Conservation (phyloP, 1,140 invertebrate genomes). For the Monomorium pharaonis region DNA sequence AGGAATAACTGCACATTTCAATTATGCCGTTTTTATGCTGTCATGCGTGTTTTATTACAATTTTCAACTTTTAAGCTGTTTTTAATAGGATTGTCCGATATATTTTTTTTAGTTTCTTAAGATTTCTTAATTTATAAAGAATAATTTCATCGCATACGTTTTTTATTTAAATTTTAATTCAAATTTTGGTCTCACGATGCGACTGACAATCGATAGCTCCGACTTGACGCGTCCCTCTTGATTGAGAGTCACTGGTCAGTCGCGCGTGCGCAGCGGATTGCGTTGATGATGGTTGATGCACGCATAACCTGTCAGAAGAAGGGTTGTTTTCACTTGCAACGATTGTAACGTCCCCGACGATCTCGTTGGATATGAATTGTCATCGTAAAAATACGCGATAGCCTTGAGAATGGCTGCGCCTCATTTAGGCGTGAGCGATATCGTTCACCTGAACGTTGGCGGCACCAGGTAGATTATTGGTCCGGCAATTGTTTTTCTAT, state of each 20-base stretch:
- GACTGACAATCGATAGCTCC: background rate
- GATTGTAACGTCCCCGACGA: background rate
- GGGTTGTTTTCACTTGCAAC: background rate
- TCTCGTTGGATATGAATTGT: conserved; percentile 4
- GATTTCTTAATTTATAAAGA: background rate
- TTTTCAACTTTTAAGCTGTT: background rate
- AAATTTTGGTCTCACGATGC: background rate
- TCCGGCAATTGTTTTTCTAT: background rate
- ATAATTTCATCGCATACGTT: background rate
- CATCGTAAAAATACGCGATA: background rate
- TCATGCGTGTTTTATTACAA: background rate
- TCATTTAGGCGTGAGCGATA: conserved; percentile 85
- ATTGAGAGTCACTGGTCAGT: background rate
- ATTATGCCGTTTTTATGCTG: background rate
- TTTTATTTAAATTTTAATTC: background rate
- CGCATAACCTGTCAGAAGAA: conserved; percentile 9
- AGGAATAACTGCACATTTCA: background rate
- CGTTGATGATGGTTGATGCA: background rate
- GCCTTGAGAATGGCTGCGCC: conserved; percentile 45
- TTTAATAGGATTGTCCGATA: background rate
- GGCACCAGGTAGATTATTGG: conserved; percentile 88
- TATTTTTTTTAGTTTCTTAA: background rate
- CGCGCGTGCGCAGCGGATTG: background rate
- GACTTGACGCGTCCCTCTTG: background rate
- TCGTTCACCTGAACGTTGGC: conserved; percentile 93